These are phyloP conservation scores for Belonocnema kinseyi DNA, from an alignment of 1,140 invertebrate genomes.

Conservation along the genomic window DNA sequence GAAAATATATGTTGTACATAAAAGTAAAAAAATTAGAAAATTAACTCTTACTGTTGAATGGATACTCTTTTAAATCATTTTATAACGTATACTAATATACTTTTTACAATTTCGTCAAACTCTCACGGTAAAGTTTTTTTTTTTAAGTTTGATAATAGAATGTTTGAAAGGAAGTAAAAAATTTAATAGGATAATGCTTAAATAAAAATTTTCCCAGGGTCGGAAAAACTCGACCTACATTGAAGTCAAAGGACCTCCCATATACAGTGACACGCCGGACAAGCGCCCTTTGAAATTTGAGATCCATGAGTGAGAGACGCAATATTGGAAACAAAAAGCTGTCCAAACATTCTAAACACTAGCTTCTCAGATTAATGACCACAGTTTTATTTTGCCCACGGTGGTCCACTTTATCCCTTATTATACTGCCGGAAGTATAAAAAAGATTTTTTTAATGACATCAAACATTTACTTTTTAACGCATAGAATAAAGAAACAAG, in stretches of 20 bases:
- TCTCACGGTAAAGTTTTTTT: background rate
- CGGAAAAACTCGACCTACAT: conserved; percentile 10
- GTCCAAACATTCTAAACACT: conserved; percentile 51
- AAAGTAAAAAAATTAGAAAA: too few species aligned
- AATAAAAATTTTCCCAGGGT: conserved; percentile 20
- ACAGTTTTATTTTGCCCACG: background rate
- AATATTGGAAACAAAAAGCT: conserved; percentile 42
- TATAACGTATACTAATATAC: too few species aligned
- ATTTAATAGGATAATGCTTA: background rate
- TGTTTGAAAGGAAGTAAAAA: background rate
- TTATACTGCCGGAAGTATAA: background rate
- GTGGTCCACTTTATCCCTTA: background rate
- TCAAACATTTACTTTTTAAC: background rate
- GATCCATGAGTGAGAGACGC: conserved; percentile 28
- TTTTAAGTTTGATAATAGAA: background rate
- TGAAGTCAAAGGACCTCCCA: conserved; percentile 47
- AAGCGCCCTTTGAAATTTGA: conserved; percentile 41
- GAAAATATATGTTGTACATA: too few species aligned
- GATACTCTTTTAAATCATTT: too few species aligned
- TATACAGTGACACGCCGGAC: conserved; percentile 12
- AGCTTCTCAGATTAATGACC: conserved; percentile 23
- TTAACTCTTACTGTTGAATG: too few species aligned
- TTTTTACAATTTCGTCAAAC: too few species aligned
- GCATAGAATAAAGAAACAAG: background rate
- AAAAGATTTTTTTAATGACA: conserved; percentile 8